Evolutionary conservation across 2,888 invertebrate species (phyloP).

Genomic region (Dermolepida albohirtum): DNA sequence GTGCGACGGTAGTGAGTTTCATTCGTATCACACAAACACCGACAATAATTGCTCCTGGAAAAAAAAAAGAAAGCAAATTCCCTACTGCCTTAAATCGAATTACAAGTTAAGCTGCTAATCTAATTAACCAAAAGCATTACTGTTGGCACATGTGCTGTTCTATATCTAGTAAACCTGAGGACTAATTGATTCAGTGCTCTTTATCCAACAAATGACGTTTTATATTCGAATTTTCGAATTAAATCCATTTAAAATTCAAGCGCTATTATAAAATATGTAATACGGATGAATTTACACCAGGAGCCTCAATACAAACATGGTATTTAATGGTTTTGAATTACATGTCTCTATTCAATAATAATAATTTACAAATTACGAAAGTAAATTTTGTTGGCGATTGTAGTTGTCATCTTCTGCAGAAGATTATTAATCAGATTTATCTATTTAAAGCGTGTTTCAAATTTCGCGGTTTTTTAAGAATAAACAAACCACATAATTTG

Average conservation of each 20-base stretch:
- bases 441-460: no score
- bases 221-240: constrained; percentile 16
- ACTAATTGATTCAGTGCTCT: constrained; percentile 27
- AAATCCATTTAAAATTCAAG: constrained; percentile 25
- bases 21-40: constrained; percentile 37
- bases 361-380: no score
- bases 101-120: constrained; percentile 34
- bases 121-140: constrained; percentile 25
- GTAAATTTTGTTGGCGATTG: no score
- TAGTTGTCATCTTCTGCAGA: no score
- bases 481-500: no score
- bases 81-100: constrained; percentile 29
- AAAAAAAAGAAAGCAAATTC: constrained; percentile 25
- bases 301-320: background rate
- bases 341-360: no score
- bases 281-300: background rate
- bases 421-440: no score
- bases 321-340: no score
- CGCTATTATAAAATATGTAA: no score
- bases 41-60: constrained; percentile 32
- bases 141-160: constrained; percentile 7
- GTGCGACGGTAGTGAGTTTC: background rate
- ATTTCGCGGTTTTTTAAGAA: no score
- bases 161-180: constrained; percentile 1
- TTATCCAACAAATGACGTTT: constrained; percentile 13